Base-by-base conservation (phyloP, 2,888 invertebrate species). In the Ectemnius continuus region DNA sequence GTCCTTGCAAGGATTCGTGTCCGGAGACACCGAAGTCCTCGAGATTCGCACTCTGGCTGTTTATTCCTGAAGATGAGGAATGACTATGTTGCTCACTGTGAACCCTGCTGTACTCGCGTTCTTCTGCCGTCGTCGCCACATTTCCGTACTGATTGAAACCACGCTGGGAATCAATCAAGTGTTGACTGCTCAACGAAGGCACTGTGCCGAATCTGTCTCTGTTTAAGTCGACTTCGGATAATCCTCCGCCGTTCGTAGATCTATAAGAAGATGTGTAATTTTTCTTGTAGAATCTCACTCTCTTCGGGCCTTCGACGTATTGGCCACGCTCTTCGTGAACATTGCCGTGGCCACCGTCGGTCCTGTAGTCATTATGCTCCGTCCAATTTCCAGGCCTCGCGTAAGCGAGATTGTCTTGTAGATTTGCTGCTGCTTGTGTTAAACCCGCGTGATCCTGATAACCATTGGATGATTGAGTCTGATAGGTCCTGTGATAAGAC, bases 371-470 rank as follows among this genome's bases (percentile, higher is more conserved):
- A 65, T 89, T 88, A 28, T 81, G 84, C 47, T 88, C 88, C 0
- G 82, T 78, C 89, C 89, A 89, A 23, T 80, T 89, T 16, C 87
- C 89, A n/a, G 88, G 87, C 52, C 78, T 83, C 0, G 78, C 57
- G 36, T 80, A 78, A 20, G 84, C 79, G 11, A 79, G 69, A 11
- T 81, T 70, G 23, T 80, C 68, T 23, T 23, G 23, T 13, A 78
- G 63, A 56, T 59, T 71, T 18, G 64, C 23, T 36, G 47, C 20
- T 14, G 8, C 62, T 67, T 81, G 72, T 16, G 62, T 61, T 47
- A 78, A 73, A 57, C 14, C 65, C 5, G 56, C 59, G 16, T 73
- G 70, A 56, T 73, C 64, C 45, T 69, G 70, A 59, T 65, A 36
- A 56, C 58, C 26, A 36, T 58, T n/a, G 11, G 74, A 66, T 14